A percentile compares a stretch with the other conserved stretches of the same genome.
Conservation (phyloP, 2,888 invertebrate genomes). For the Aphrophora alni region DNA sequence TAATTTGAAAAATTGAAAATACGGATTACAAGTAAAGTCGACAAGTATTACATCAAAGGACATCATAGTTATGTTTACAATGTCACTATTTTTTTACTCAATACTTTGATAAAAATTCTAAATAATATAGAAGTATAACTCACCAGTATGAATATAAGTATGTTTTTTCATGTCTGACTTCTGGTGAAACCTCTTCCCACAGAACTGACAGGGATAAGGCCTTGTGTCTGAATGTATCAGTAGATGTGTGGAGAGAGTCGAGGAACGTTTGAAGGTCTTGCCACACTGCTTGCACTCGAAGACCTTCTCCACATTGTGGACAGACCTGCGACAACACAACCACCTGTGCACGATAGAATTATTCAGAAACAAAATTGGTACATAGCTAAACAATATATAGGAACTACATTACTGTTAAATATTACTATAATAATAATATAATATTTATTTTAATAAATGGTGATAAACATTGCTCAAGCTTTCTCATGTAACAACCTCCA, state of each 20-base stretch:
- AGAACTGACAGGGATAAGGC: constrained; percentile 97
- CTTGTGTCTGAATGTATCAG: constrained; percentile 97
- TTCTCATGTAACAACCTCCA: too few relatives aligned
- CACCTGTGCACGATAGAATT: constrained; percentile 42
- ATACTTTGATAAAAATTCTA: too few relatives aligned
- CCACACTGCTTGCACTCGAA: constrained; percentile 98
- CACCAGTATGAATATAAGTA: constrained; percentile 93
- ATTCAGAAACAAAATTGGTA: background rate
- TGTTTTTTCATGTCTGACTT: constrained; percentile 99
- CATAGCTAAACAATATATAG: background rate
- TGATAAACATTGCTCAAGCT: too few relatives aligned
- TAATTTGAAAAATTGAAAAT: too few relatives aligned
- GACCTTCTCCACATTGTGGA: constrained; percentile 91
- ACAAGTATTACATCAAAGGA: too few relatives aligned
- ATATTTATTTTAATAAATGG: too few relatives aligned
- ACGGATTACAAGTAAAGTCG: too few relatives aligned
- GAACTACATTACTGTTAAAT: too few relatives aligned
- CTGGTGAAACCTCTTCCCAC: constrained; percentile 98
- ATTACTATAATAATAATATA: too few relatives aligned
- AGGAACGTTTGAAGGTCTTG: constrained; percentile 94
- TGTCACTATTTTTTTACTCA: too few relatives aligned
- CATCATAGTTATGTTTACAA: too few relatives aligned
- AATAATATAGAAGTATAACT: too few relatives aligned
- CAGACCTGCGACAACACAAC: constrained; percentile 69
- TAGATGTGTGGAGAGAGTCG: constrained; percentile 95